These are phyloP conservation scores for Hydractinia echinata DNA, from an alignment of 30 jellyfish, hydroid and myxozoan genomes.

Conservation along the genomic window DNA sequence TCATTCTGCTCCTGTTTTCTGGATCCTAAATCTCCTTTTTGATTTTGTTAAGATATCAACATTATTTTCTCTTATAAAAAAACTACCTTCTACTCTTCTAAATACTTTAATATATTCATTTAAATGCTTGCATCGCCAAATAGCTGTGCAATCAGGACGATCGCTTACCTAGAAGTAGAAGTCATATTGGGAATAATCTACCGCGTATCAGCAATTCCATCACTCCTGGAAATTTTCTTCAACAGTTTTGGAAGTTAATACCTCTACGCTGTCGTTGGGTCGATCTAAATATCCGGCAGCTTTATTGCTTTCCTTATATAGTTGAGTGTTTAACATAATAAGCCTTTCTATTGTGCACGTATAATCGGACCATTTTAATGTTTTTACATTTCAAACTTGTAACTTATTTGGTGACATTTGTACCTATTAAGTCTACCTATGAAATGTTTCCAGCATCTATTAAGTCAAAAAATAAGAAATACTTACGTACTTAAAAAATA, in stretches of 20 bases:
- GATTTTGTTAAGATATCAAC: neutral
- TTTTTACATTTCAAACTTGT: too few relatives aligned
- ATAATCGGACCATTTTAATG: neutral
- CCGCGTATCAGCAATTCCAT: neutral
- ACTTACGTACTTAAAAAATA: too few relatives aligned
- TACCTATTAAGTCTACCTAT: too few relatives aligned
- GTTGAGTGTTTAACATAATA: neutral
- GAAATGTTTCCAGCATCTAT: too few relatives aligned
- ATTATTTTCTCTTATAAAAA: neutral
- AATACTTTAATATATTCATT: neutral
- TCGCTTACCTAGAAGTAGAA: too few relatives aligned
- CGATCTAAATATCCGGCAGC: neutral
- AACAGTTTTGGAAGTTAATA: neutral
- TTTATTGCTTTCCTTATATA: neutral
- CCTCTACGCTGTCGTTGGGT: neutral
- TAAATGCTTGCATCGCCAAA: slow-evolving; percentile 6
- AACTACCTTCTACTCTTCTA: neutral
- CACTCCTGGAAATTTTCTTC: neutral
- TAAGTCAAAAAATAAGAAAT: too few relatives aligned
- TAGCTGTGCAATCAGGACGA: neutral
- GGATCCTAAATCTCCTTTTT: neutral
- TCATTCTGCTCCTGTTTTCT: neutral
- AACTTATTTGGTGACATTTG: too few relatives aligned
- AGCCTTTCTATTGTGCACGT: neutral
- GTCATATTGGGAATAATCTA: neutral